These are phyloP conservation scores for Euborellia annulipes DNA, from an alignment of 1,140 invertebrate genomes.

Conservation along the genomic window DNA sequence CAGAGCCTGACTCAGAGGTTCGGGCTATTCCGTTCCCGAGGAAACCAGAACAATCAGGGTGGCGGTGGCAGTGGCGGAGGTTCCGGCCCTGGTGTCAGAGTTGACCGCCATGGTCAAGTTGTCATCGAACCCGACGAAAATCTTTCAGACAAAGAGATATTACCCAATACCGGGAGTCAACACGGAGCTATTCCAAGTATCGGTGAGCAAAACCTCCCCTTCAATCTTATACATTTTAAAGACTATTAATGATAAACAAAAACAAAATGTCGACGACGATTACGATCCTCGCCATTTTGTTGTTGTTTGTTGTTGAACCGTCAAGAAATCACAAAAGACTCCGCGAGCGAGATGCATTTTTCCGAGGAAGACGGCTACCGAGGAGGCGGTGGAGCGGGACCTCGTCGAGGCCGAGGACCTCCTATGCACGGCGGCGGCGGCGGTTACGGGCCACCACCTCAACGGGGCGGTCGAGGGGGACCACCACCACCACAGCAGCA, in stretches of 20 bases:
- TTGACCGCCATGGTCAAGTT: constrained; percentile 34
- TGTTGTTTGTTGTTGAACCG: no score
- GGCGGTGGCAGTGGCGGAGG: neutral
- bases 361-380: constrained; percentile 25
- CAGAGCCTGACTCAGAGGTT: no score
- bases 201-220: constrained; percentile 24
- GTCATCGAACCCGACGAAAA: constrained; percentile 75
- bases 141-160: constrained; percentile 73
- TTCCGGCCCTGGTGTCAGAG: constrained; percentile 20
- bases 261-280: no score
- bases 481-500: constrained; percentile 18
- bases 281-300: no score
- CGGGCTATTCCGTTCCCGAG: no score
- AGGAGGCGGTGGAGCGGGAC: constrained; percentile 27
- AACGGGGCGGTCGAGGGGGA: constrained; percentile 16
- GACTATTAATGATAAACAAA: no score
- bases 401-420: constrained; percentile 16
- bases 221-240: constrained; percentile 2
- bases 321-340: constrained; percentile 76
- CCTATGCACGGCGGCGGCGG: neutral
- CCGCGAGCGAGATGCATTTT: constrained; percentile 40
- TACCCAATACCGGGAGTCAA: constrained; percentile 33
- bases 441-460: constrained; percentile 1
- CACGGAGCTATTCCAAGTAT: constrained; percentile 37
- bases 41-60: no score